phyloP scores from a whole-genome alignment of 1,140 invertebrate genomes.

The Mizuhopecten yessoensis region DNA sequence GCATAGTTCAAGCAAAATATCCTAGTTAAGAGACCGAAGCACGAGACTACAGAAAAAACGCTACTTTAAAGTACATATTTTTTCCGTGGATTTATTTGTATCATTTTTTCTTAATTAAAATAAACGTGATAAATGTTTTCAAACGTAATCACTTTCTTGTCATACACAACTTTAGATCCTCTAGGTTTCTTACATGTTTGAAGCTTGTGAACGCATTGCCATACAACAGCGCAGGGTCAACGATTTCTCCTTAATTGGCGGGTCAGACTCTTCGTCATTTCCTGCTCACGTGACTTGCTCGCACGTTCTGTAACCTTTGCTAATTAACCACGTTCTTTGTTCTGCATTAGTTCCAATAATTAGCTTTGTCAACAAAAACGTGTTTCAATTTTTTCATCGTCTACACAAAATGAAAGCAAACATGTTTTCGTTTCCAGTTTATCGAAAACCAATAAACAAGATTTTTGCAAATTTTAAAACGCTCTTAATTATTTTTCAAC shows the following conservation, averaged over 20 bases:
- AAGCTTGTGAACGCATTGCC: too few species aligned
- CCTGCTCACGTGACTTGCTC: not conserved
- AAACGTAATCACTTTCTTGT: too few species aligned
- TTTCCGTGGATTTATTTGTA: too few species aligned
- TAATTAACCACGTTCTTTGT: constrained; percentile 21
- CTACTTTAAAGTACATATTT: too few species aligned
- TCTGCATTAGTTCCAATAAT: constrained; percentile 28
- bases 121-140: too few species aligned
- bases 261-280: not conserved
- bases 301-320: constrained; percentile 28
- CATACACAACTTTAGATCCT: too few species aligned
- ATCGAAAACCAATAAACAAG: constrained; percentile 25
- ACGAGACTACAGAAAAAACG: too few species aligned
- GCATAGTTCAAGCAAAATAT: too few species aligned
- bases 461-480: constrained; percentile 36
- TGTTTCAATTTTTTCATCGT: not conserved
- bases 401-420: constrained; percentile 3
- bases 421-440: constrained; percentile 30
- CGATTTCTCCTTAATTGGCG: not conserved
- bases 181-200: too few species aligned
- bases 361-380: constrained; percentile 23
- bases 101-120: too few species aligned
- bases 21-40: too few species aligned
- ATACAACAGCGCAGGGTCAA: not conserved
- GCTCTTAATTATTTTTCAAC: constrained; percentile 35